A percentile compares a stretch with the other conserved stretches of the same genome.
These are phyloP conservation scores for Platycheirus albimanus DNA, from an alignment of 2,888 invertebrate genomes.

Conservation along the genomic window DNA sequence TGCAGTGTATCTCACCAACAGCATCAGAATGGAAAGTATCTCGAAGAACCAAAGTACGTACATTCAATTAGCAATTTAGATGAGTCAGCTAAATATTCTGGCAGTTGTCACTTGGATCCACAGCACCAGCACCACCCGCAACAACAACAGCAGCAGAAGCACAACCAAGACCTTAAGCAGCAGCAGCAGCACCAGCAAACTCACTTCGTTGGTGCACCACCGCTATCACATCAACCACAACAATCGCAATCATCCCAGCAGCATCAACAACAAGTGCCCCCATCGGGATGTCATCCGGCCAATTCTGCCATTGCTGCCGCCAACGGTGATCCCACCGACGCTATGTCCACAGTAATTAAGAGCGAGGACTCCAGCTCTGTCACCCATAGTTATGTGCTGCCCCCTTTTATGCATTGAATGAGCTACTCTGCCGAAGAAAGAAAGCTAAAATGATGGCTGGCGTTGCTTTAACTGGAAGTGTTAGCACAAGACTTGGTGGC, in stretches of 20 bases:
- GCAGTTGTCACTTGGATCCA: conserved; percentile 79
- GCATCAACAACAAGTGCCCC: conserved; percentile 72
- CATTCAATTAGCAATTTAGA: conserved; percentile 78
- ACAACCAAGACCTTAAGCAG: conserved; percentile 69
- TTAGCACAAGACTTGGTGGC: conserved; percentile 29
- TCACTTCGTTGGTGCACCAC: conserved; percentile 61
- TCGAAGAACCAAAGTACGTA: conserved; percentile 82
- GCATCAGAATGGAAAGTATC: conserved; percentile 80
- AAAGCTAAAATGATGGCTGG: conserved; percentile 47
- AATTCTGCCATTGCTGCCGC: conserved; percentile 63
- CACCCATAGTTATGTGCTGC: conserved; percentile 82
- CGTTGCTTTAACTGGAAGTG: conserved; percentile 42
- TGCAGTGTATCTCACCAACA: conserved; percentile 77
- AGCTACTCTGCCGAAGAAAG: conserved; percentile 82
- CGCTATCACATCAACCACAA: conserved; percentile 70
- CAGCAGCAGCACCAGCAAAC: conserved; percentile 65
- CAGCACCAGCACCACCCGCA: conserved; percentile 69
- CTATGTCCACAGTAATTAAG: conserved; percentile 81
- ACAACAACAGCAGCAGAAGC: conserved; percentile 69
- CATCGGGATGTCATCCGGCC: conserved; percentile 60
- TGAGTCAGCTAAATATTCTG: conserved; percentile 76
- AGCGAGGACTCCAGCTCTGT: conserved; percentile 80
- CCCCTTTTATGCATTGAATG: conserved; percentile 83
- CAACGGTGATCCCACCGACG: conserved; percentile 79
- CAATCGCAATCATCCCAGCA: conserved; percentile 75